phyloP scores from a whole-genome alignment of 2,113 vertebrate genomes.

The Amia ocellicauda region DNA sequence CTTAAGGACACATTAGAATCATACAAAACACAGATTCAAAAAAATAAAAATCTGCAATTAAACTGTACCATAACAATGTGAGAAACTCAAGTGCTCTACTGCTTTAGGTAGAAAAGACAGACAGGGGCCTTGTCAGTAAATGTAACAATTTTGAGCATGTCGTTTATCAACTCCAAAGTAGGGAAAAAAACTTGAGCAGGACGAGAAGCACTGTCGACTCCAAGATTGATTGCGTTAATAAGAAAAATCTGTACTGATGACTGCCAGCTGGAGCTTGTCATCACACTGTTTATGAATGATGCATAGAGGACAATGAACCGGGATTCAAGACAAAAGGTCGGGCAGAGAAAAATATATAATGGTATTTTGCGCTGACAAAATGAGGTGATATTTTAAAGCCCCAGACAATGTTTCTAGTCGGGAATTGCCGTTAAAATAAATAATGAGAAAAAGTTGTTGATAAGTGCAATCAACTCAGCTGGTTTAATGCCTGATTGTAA shows the following conservation, averaged over 20 bases:
- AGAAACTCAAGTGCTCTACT: too few relatives aligned
- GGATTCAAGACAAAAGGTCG: conserved; percentile 31
- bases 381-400: too few relatives aligned
- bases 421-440: too few relatives aligned
- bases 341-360: too few relatives aligned
- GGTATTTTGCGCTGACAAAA: too few relatives aligned
- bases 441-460: too few relatives aligned
- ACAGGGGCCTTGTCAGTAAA: not conserved
- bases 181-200: not conserved
- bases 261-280: conserved; percentile 31
- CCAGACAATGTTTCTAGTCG: too few relatives aligned
- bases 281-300: conserved; percentile 36
- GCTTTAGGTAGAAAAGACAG: not conserved
- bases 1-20: too few relatives aligned
- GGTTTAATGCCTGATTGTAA: too few relatives aligned
- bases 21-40: not conserved
- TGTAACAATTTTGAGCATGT: not conserved
- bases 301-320: conserved; percentile 26
- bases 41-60: too few relatives aligned
- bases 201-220: conserved; percentile 17
- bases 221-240: conserved; percentile 26
- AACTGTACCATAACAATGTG: not conserved
- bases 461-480: too few relatives aligned
- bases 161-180: not conserved
- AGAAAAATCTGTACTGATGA: conserved; percentile 16